Base-by-base conservation (phyloP, 2,888 invertebrate genomes). In the Leuctra nigra region DNA sequence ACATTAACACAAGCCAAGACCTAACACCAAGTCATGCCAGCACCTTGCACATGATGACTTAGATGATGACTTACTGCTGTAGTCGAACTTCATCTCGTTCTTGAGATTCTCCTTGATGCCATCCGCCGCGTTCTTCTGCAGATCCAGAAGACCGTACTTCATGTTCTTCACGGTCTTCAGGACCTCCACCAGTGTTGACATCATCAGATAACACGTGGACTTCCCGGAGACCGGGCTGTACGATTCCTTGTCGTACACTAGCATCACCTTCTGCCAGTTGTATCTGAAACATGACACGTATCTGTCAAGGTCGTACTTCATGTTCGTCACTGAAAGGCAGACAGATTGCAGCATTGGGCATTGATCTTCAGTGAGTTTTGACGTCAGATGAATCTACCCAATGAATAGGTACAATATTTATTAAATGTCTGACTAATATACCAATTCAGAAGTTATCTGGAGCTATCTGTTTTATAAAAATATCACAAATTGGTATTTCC, bases 181-280 rank as follows among this genome's bases (percentile, higher is more conserved):
- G 56, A 72, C 75, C 63, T 82, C 78, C 52, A 88, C 84, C 61
- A 93, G 71, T 0, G 86, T 83, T 60, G 82, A 81, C 74, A 88
- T 86, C 70, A 87, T 79, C 18, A 92, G 75, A 64, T 82, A 84
- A 63, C 93, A 94, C 4, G 88, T 88, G 60, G 81, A 78, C 11
- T 75, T 73, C 0, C 91, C 91, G 6, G 82, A 84, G 0, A 81
- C 75, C 64, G 80, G 77, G 41, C 75, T 72, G 65, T 84, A 84
- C 0, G 86, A 87, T 59, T 83, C 76, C 11, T 83, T 82, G 64
- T 91, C 86, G 71, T 90, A 92, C 62, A 93, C 73, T 57, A 91
- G 73, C 41, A 84, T 81, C 1, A 84, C 75, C 63, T 82, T 84
- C 6, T 73, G 75, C 91, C 91, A 92, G 35, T 77, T 73, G 69